Evolutionary conservation across 2,888 invertebrate species (phyloP), one percentile per base, ranked within the genome.

Genomic region (Fragum sueziense): DNA sequence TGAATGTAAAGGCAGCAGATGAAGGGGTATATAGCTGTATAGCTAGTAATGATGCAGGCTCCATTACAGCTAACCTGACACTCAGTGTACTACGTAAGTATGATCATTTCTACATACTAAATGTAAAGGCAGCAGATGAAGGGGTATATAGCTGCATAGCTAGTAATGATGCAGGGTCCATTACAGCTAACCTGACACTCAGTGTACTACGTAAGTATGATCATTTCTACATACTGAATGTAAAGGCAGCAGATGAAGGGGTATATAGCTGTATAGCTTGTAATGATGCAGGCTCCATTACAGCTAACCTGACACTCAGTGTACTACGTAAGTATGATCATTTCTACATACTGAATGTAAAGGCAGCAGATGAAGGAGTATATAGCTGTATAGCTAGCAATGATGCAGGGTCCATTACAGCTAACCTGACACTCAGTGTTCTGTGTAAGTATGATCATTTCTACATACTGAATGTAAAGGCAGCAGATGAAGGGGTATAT

Each of bases 81-180:
- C 94, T 98, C 34, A 96, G 96, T 85, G 97, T 98, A 73, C 94
- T 95, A 74, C 93, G 94, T 94, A 88, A 88, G 91, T 88, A 98
- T 91, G 97, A 98, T 92, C 96, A 96, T 1, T 97, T 98, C 92
- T 97, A 97, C 91, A 98, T 99, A 87, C 95, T 97, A n/a, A 96
- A 97, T 93, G 97, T 97, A 29, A 97, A 97, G 93, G 95, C 96
- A 0, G 95, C 95, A 47, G 99, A 99, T 91, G 96, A 97, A 94
- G 99, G 99, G 0, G 95, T 97, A 37, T 99, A 99, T 92, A 97
- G 97, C 70, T 99, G 98, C 93, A 97, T 96, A 9, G 99, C 98
- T 0, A 95, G 96, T 90, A 99, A 98, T 93, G 95, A 96, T 59
- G 98, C 98, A 20, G 99, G 98, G 0, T 95, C 95, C 72, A 96